These are phyloP conservation scores for Meloe dianella DNA, from an alignment of 2,888 invertebrate genomes.

Conservation along the genomic window DNA sequence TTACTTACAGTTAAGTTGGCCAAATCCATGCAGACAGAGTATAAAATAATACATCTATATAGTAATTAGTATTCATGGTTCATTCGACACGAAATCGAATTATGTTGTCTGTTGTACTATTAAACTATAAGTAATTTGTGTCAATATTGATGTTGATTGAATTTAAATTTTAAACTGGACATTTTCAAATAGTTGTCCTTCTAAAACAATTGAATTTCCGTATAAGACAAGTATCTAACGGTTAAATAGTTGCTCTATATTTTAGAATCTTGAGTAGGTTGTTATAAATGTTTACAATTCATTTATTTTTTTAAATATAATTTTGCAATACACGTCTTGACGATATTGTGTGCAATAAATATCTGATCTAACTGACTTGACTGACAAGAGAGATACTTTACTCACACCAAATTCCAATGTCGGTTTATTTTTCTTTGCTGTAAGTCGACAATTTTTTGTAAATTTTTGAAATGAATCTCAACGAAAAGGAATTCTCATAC, in stretches of 20 bases:
- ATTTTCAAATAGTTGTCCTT: background rate
- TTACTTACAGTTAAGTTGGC: background rate
- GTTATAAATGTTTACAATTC: background rate
- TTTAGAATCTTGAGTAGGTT: background rate
- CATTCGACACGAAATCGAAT: constrained; percentile 4
- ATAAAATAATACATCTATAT: background rate
- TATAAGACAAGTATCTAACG: background rate
- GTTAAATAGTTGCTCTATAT: background rate
- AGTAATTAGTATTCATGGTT: background rate
- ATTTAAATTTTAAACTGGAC: background rate
- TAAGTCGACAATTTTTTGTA: no score
- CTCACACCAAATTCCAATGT: no score
- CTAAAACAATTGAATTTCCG: background rate
- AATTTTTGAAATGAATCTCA: no score
- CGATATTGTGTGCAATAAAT: background rate
- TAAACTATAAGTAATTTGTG: background rate
- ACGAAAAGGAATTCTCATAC: background rate
- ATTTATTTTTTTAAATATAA: background rate
- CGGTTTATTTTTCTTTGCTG: no score
- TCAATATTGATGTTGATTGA: background rate
- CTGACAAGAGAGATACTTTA: background rate
- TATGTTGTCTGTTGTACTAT: background rate
- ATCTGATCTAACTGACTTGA: background rate
- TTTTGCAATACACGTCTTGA: background rate
- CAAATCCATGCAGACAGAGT: background rate